Evolutionary conservation across 2,113 vertebrate species (phyloP).

Genomic region (Syrmaticus mikado): DNA sequence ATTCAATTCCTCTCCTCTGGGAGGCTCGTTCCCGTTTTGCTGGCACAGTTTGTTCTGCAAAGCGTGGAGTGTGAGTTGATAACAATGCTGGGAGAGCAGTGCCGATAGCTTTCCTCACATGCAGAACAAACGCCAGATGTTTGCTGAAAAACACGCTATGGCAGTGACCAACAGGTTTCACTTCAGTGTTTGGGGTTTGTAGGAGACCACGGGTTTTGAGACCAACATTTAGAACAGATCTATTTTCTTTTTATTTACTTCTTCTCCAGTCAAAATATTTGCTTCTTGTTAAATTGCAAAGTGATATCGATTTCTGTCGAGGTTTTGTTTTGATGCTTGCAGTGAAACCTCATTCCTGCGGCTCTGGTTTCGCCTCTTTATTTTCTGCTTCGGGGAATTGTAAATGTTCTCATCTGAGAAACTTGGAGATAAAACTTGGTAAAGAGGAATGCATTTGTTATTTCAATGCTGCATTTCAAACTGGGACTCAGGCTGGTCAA

Average conservation of each 20-base stretch:
- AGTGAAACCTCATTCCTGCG: not conserved
- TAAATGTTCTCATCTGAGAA: not conserved
- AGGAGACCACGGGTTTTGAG: not conserved
- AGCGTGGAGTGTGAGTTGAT: not conserved
- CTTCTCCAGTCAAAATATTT: not conserved
- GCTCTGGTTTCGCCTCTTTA: not conserved
- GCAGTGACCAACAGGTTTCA: not conserved
- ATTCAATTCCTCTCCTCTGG: not conserved
- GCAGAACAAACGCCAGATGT: not conserved
- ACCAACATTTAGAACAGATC: not conserved
- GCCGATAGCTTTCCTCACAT: not conserved
- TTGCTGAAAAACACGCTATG: not conserved
- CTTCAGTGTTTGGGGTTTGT: not conserved
- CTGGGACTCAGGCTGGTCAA: not conserved
- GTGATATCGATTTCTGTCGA: not conserved
- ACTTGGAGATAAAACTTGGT: not conserved
- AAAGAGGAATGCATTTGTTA: not conserved
- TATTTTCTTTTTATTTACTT: not conserved
- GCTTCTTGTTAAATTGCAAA: not conserved
- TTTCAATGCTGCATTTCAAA: not conserved
- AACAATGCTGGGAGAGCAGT: not conserved
- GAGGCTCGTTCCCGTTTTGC: not conserved
- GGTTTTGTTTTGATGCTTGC: not conserved
- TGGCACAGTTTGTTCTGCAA: not conserved
- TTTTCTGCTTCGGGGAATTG: not conserved